These are phyloP conservation scores for Epinephelus coioides DNA, from an alignment of 2,797 vertebrate genomes.

Conservation along the genomic window DNA sequence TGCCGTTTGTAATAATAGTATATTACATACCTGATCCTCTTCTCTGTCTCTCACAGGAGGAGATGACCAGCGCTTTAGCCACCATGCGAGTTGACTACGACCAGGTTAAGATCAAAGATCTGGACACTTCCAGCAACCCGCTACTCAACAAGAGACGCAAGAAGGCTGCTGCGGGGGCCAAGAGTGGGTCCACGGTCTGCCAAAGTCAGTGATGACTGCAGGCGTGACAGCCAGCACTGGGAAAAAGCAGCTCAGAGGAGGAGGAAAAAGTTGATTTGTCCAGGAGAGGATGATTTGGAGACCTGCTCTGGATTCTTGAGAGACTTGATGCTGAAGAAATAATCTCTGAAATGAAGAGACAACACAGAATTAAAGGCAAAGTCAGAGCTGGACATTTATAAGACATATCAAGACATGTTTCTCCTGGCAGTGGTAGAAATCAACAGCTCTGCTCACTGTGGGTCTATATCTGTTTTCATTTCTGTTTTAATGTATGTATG, in stretches of 20 bases:
- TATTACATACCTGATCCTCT: neutral
- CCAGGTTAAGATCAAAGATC: slow-evolving; percentile 98
- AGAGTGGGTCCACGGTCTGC: slow-evolving; percentile 88
- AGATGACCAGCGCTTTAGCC: slow-evolving; percentile 97
- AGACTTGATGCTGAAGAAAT: slow-evolving; percentile 29
- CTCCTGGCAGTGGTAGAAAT: slow-evolving; percentile 18
- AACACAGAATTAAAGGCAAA: slow-evolving; percentile 15
- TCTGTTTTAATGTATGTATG: slow-evolving; percentile 36
- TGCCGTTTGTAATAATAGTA: neutral
- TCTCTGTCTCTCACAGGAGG: slow-evolving; percentile 86
- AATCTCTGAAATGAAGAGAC: slow-evolving; percentile 34
- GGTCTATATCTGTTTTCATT: slow-evolving; percentile 30
- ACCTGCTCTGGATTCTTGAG: slow-evolving; percentile 34
- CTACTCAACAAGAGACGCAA: slow-evolving; percentile 97
- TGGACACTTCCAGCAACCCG: slow-evolving; percentile 96
- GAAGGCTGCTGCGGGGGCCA: slow-evolving; percentile 90
- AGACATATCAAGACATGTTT: slow-evolving; percentile 24
- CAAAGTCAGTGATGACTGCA: slow-evolving; percentile 90
- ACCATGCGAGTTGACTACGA: slow-evolving; percentile 99
- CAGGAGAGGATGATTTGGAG: slow-evolving; percentile 23
- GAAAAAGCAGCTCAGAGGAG: slow-evolving; percentile 5
- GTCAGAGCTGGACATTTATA: slow-evolving; percentile 35
- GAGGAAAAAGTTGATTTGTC: neutral
- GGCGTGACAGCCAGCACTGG: neutral
- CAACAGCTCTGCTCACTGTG: slow-evolving; percentile 18